Evolutionary conservation across 2,797 vertebrate species (phyloP).

Genomic region (Paratrypauchen microcephalus): DNA sequence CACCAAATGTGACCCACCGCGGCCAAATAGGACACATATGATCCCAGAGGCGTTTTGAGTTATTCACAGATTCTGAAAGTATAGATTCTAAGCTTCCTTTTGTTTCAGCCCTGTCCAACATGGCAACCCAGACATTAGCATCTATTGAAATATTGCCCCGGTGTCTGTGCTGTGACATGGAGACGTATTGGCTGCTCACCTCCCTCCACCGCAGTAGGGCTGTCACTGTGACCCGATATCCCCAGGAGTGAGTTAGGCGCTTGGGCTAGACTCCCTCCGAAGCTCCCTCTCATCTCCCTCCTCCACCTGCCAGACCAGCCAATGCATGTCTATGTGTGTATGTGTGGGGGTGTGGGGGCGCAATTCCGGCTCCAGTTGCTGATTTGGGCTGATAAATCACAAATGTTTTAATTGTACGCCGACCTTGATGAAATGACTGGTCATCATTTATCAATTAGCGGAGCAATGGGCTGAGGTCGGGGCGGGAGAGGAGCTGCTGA

Average conservation of each 20-base stretch:
- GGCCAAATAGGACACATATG: too few species aligned
- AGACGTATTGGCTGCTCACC: constrained; percentile 27
- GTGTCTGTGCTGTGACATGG: constrained; percentile 24
- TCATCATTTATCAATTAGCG: constrained; percentile 70
- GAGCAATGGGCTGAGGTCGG: constrained; percentile 59
- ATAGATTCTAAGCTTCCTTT: too few species aligned
- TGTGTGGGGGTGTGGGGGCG: constrained; percentile 19
- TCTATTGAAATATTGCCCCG: constrained; percentile 22
- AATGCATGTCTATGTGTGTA: constrained; percentile 4
- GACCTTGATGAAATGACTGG: constrained; percentile 70
- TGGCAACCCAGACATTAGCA: constrained; percentile 27
- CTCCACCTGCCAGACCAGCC: background rate
- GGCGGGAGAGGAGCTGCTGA: constrained; percentile 38
- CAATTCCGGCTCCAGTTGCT: constrained; percentile 52
- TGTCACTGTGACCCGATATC: constrained; percentile 48
- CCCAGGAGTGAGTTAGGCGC: constrained; percentile 38
- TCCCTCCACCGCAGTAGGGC: constrained; percentile 26
- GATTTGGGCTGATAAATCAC: constrained; percentile 61
- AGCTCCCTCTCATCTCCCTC: background rate
- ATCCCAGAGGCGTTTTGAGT: too few species aligned
- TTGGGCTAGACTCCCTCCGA: constrained; percentile 47
- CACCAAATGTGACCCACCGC: too few species aligned
- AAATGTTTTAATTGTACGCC: constrained; percentile 69
- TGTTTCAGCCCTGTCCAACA: background rate
- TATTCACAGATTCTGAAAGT: too few species aligned